Base-by-base conservation (phyloP, 2,888 invertebrate genomes). In the Platypus cylindrus region DNA sequence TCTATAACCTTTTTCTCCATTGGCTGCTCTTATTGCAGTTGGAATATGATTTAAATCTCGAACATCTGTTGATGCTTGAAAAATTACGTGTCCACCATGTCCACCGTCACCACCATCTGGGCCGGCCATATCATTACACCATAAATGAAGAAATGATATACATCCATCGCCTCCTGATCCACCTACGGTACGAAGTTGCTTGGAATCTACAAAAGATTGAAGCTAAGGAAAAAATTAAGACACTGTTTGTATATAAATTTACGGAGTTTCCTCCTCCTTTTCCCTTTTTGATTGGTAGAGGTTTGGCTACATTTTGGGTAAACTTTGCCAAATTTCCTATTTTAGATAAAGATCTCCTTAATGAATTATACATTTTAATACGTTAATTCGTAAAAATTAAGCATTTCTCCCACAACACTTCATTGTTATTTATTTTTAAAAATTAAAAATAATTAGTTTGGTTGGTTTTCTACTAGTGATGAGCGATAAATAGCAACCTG, bases 61-160 rank as follows among this genome's bases (percentile, higher is more conserved):
- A 1, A 78, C 66, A 34, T 77, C 67, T 17, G 60, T 59, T 0
- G 72, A 67, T 0, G 86, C 82, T 75, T 73, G 65, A 44, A 95
- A 82, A 35, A 95, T 72, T 2, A 97, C 81, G 64, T 97, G 95
- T 0, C 89, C 95, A 1, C 95, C 95, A 55, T 85, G 75, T 0
- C 98, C 98, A 0, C 97, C 98, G 59, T 97, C 91, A 0, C 95
- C 43, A 0, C 94, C 95, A 60, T 91, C 87, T 0, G 94, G 95
- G 0, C 95, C 95, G 0, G 89, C 97, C 37, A 70, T 71, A 43
- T 91, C 93, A 51, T 91, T 91, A 34, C 71, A 68, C 71, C 77
- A 87, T 5, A 78, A 64, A 41, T 78, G 76, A 4, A 89, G 63
- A 56, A 98, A 93, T 0, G 90, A 86, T 35, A 93, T 75, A 47